Evolutionary conservation across 2,888 invertebrate genomes (phyloP).

Genomic region (Nysson spinosus): DNA sequence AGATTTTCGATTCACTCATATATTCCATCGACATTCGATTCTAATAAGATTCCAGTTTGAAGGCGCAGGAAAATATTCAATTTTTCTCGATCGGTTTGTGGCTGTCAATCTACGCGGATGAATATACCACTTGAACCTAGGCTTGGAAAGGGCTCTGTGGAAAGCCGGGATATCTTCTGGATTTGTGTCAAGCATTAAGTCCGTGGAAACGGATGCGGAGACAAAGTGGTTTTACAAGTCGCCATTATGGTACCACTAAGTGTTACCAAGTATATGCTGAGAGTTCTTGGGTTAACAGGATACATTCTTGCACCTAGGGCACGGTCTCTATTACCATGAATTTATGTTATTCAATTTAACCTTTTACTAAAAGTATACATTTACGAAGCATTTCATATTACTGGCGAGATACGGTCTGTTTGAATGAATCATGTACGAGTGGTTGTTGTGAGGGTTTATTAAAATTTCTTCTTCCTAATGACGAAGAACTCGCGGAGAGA

Average conservation of each 20-base stretch:
- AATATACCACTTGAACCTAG: slow-evolving; percentile 1
- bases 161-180: slow-evolving; percentile 31
- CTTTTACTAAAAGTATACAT: too few relatives aligned
- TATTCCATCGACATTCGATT: slow-evolving; percentile 25
- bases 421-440: too few relatives aligned
- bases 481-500: too few relatives aligned
- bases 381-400: too few relatives aligned
- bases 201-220: slow-evolving; percentile 50
- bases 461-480: too few relatives aligned
- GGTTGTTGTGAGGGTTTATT: too few relatives aligned
- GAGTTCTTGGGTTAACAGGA: slow-evolving; percentile 20
- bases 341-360: too few relatives aligned
- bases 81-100: slow-evolving; percentile 13
- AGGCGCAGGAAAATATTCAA: slow-evolving; percentile 28
- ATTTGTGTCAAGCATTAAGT: slow-evolving; percentile 33
- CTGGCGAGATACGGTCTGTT: too few relatives aligned
- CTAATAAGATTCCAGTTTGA: slow-evolving; percentile 34
- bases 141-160: slow-evolving; percentile 9
- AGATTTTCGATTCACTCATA: background rate
- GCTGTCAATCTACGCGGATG: slow-evolving; percentile 26
- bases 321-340: slow-evolving; percentile 22
- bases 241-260: slow-evolving; percentile 40
- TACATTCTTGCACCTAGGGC: slow-evolving; percentile 10
- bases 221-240: slow-evolving; percentile 48
- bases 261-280: slow-evolving; percentile 36